Percentiles rank a stretch among this genome's conserved stretches.
Conservation (phyloP, 1,140 invertebrate species). For the Zaprionus nigranus region DNA sequence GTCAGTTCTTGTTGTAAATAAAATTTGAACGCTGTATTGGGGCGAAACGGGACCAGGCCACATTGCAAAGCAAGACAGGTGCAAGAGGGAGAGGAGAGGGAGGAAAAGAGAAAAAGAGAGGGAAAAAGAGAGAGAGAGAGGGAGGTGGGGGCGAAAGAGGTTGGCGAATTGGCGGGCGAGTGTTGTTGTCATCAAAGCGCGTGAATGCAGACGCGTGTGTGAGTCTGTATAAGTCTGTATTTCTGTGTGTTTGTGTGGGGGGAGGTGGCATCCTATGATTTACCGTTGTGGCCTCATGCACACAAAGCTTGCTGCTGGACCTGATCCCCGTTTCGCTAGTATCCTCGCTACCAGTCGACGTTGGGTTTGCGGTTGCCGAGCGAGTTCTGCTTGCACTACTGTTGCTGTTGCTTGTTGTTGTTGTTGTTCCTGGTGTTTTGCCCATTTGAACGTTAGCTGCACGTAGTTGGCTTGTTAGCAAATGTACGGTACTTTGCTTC, state of each 20-base stretch:
- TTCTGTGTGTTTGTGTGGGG: slow-evolving; percentile 14
- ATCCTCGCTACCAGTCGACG: slow-evolving; percentile 42
- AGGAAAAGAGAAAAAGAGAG: not conserved
- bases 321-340: slow-evolving; percentile 39
- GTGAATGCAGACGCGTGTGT: slow-evolving; percentile 24
- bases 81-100: not conserved
- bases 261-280: slow-evolving; percentile 60
- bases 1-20: slow-evolving; percentile 46
- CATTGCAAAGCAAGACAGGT: slow-evolving; percentile 22
- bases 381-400: slow-evolving; percentile 41
- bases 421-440: slow-evolving; percentile 45
- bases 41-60: slow-evolving; percentile 24
- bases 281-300: slow-evolving; percentile 74
- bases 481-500: slow-evolving; percentile 68
- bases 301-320: slow-evolving; percentile 27
- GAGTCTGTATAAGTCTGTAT: slow-evolving; percentile 10
- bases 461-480: slow-evolving; percentile 78
- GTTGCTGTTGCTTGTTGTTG: slow-evolving; percentile 26
- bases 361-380: slow-evolving; percentile 34
- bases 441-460: slow-evolving; percentile 71
- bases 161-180: slow-evolving; percentile 27
- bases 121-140: not conserved
- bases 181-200: slow-evolving; percentile 67
- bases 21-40: slow-evolving; percentile 44
- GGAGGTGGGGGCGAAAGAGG: not conserved